These are phyloP conservation scores for Ommatoiulus sabulosus DNA, from an alignment of 2,888 invertebrate genomes.

Conservation along the genomic window DNA sequence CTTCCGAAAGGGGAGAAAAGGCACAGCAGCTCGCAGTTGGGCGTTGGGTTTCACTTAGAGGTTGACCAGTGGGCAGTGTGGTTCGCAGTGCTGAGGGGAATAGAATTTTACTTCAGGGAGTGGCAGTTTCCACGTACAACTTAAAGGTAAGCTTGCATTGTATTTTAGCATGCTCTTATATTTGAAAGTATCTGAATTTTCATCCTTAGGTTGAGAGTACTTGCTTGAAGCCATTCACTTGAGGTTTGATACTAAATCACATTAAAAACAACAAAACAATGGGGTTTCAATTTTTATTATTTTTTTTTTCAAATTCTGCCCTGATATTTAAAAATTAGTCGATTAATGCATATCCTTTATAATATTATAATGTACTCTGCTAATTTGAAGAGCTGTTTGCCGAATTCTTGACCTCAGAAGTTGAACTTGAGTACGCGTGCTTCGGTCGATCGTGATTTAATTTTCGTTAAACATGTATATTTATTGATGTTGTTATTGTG, in stretches of 20 bases:
- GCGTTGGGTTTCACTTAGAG: conserved; percentile 35
- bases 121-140: neutral
- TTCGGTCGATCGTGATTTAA: no score
- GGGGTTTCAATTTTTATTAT: neutral
- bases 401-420: neutral
- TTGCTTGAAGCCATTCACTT: no score
- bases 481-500: no score
- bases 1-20: neutral
- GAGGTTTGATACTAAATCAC: no score
- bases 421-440: neutral
- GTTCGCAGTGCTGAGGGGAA: neutral
- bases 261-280: neutral
- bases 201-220: no score
- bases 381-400: neutral
- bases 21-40: neutral
- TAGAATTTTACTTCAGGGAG: neutral
- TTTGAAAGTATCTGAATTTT: neutral
- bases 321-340: no score
- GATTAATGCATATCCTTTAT: no score
- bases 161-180: neutral
- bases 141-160: conserved; percentile 12
- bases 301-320: neutral
- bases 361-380: no score
- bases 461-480: no score
- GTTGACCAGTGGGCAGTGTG: conserved; percentile 29